Conservation (phyloP, 2,797 vertebrate species). For the Furcifer pardalis region DNA sequence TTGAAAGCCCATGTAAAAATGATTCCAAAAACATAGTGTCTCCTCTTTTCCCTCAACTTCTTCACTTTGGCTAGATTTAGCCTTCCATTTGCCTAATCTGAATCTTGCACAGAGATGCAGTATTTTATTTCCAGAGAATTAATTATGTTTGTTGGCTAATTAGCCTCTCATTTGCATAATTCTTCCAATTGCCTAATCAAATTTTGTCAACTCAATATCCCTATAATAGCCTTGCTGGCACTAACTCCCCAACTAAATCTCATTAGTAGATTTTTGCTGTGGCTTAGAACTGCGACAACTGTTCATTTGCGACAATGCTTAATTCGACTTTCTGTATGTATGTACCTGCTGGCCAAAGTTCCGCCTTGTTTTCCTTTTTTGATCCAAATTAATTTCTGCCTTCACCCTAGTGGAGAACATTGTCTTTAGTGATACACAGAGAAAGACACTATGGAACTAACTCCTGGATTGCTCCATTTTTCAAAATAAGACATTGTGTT, state of each 20-base stretch:
- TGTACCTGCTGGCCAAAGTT: slow-evolving; percentile 7
- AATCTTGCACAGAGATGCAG: slow-evolving; percentile 23
- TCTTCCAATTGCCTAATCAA: slow-evolving; percentile 47
- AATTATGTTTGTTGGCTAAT: slow-evolving; percentile 35
- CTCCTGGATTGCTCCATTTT: not conserved
- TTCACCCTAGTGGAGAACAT: not conserved
- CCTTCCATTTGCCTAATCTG: not conserved
- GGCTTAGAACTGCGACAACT: slow-evolving; percentile 24
- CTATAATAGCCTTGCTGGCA: slow-evolving; percentile 21
- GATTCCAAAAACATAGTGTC: not conserved
- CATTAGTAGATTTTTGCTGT: slow-evolving; percentile 26
- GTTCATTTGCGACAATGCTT: not conserved
- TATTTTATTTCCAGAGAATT: slow-evolving; percentile 47
- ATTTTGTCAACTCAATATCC: slow-evolving; percentile 30
- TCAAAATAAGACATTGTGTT: not conserved
- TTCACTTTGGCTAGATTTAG: not conserved
- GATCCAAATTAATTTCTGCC: not conserved
- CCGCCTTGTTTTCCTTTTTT: fast-evolving
- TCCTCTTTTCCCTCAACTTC: slow-evolving; percentile 17
- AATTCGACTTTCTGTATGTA: slow-evolving; percentile 16
- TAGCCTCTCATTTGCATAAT: slow-evolving; percentile 40
- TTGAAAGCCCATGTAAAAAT: slow-evolving; percentile 33
- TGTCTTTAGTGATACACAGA: not conserved
- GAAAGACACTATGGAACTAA: not conserved
- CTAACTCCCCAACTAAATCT: slow-evolving; percentile 35